Evolutionary conservation across 2,888 invertebrate species (phyloP), one percentile per base, ranked within the genome.

Genomic region (Pollenia amentaria): DNA sequence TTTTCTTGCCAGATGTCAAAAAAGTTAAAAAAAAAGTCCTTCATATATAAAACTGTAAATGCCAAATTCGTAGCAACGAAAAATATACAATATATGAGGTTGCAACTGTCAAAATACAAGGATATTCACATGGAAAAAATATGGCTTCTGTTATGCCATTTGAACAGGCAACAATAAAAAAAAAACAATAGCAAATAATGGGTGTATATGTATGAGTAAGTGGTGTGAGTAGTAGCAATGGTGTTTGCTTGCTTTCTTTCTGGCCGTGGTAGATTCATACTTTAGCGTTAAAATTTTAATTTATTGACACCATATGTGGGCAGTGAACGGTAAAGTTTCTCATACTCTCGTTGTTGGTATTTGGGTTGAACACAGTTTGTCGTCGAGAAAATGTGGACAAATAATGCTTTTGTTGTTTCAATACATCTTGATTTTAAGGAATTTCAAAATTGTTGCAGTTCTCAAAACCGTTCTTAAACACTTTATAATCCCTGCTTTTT

Each of bases 281-380:
- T 60, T 76, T 76, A 73, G 81, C 81, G 73, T n/a, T 80, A 69
- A 90, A 92, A 92, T 92, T 92, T 92, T 91, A 92, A 92, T 92
- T 92, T 92, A 92, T 92, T 92, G 92, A 92, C 92, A 91, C 91
- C 92, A 92, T 89, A 89, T 89, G 89, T 88, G 88, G 88, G 84
- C 88, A 89, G 88, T 78, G 84, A 85, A 86, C 77, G 80, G 80
- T 64, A 84, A 84, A 82, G 78, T 87, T 84, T 62, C 79, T 83
- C 64, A 79, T 62, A 21, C 76, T 76, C 62, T 62, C 51, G 42
- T n/a, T 69, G 29, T 62, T 75, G 57, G 42, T 60, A 82, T n/a
- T 51, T 75, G 16, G 3, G 7, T 44, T 42, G 44, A 69, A 67
- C 67, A 75, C 60, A 67, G 57, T 8, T 3, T n/a, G 18, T 62